Base-by-base conservation (phyloP, 2,113 vertebrate genomes). In the Aegotheles bennettii region DNA sequence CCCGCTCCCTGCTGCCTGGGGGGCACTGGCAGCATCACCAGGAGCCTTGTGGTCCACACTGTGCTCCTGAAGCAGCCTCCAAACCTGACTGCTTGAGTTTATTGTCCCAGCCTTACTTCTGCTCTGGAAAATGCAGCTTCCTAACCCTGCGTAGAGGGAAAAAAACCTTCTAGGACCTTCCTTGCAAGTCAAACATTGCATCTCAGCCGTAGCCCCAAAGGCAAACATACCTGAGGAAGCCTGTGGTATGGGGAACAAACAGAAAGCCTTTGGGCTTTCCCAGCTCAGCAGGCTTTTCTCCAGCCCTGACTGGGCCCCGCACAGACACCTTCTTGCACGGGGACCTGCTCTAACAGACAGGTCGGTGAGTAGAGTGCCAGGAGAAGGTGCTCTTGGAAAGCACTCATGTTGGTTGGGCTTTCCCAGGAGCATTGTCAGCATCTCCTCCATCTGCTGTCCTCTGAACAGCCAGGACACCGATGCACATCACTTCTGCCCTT, bases 171-270 rank as follows among this genome's bases (percentile, higher is more conserved):
- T 57, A 61, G 89, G 93, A 63, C 94, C 89, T 95, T 73, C 89
- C 98, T 97, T 93, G 57, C 90, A 97, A 96, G 63, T 63, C 96
- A 98, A 98, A 98, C 86, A 98, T 64, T 60, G 13, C 63, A 53
- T 82, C 51, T 78, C 25, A 1, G 76, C 92, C 89, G 0, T 50
- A 76, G 88, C 96, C 95, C 77, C 36, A 90, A 98, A 97, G 86
- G 57, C 97, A 98, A 98, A 98, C 88, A 97, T 84, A 86, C 74
- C 60, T 69, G 92, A 77, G 45, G 59, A 6, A 7, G 31, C 69
- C 8, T 11, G 14, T 76, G 84, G 75, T 50, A 13, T 6, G 3
- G 50, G 81, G 88, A 97, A 73, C 93, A 97, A 94, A 70, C 28
- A 59, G 33, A 86, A 59, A 79, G 59, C 33, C 71, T 86, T 29